Evolutionary conservation across 2,888 invertebrate genomes (phyloP).

Genomic region (Mesorhabditis spiculigera): DNA sequence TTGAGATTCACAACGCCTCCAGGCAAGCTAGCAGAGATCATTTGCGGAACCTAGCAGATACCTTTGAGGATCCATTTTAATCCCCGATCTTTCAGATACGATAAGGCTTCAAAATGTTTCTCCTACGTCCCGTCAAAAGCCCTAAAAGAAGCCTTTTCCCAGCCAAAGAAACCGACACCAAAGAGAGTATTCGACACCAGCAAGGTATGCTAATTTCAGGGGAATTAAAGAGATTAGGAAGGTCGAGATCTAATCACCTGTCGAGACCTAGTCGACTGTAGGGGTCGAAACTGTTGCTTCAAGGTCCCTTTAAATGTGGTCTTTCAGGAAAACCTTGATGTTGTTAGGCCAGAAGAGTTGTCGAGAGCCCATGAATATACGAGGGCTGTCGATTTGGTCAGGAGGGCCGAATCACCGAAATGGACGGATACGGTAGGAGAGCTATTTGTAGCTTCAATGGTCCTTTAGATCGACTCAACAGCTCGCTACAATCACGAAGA

Average conservation of each 20-base stretch:
- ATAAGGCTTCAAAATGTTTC: slow-evolving; percentile 57
- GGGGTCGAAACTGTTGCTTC: too few relatives aligned
- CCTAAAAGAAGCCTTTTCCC: slow-evolving; percentile 51
- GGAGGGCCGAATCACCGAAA: slow-evolving; percentile 14
- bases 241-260: too few relatives aligned
- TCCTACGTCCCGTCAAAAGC: slow-evolving; percentile 58
- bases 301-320: background rate
- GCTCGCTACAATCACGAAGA: too few relatives aligned
- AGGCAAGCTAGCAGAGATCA: too few relatives aligned
- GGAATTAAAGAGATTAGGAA: background rate
- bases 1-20: too few relatives aligned
- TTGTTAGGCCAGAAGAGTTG: background rate
- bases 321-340: background rate
- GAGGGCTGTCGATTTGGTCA: slow-evolving; percentile 8
- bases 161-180: slow-evolving; percentile 19
- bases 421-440: background rate
- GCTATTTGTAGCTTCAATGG: too few relatives aligned
- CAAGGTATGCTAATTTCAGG: background rate
- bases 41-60: too few relatives aligned
- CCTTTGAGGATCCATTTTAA: too few relatives aligned
- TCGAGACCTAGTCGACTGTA: too few relatives aligned
- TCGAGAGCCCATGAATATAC: background rate
- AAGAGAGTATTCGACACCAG: background rate
- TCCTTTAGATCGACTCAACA: too few relatives aligned
- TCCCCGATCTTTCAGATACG: slow-evolving; percentile 35